Conservation (phyloP, 2,888 invertebrate genomes). For the Nymphalis urticae region DNA sequence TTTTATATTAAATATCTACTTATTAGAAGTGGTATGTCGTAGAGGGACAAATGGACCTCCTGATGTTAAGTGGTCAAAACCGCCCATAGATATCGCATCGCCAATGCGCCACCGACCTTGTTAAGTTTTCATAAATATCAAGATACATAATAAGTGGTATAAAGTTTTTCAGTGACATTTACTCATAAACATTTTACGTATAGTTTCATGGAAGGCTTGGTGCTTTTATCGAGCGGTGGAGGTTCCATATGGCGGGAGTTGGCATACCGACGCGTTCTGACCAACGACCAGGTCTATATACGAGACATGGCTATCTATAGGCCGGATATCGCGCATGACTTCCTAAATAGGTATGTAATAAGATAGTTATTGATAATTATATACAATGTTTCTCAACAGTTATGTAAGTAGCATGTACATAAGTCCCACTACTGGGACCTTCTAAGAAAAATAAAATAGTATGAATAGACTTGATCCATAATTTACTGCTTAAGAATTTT, state of each 20-base stretch:
- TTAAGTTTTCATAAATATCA: background rate
- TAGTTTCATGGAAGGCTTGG: constrained; percentile 77
- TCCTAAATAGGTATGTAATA: constrained; percentile 60
- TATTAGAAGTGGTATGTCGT: too few species aligned
- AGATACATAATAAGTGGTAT: too few species aligned
- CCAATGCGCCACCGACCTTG: too few species aligned
- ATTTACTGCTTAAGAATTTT: too few species aligned
- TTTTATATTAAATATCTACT: too few species aligned
- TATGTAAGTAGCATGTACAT: too few species aligned
- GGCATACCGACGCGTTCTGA: constrained; percentile 67
- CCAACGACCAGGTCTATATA: constrained; percentile 72
- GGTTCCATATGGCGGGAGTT: constrained; percentile 73
- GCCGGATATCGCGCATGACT: constrained; percentile 70
- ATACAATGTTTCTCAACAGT: background rate
- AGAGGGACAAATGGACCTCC: too few species aligned
- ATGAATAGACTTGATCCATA: too few species aligned
- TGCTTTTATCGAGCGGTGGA: constrained; percentile 61
- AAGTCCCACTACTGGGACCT: too few species aligned
- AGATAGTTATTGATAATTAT: background rate
- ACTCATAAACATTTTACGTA: constrained; percentile 21
- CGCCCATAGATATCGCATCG: too few species aligned
- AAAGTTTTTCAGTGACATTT: background rate
- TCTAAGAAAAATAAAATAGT: too few species aligned
- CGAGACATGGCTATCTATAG: constrained; percentile 72
- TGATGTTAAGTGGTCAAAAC: too few species aligned